Base-by-base conservation (phyloP, 1,140 invertebrate genomes). In the Neoseiulus cucumeris region DNA sequence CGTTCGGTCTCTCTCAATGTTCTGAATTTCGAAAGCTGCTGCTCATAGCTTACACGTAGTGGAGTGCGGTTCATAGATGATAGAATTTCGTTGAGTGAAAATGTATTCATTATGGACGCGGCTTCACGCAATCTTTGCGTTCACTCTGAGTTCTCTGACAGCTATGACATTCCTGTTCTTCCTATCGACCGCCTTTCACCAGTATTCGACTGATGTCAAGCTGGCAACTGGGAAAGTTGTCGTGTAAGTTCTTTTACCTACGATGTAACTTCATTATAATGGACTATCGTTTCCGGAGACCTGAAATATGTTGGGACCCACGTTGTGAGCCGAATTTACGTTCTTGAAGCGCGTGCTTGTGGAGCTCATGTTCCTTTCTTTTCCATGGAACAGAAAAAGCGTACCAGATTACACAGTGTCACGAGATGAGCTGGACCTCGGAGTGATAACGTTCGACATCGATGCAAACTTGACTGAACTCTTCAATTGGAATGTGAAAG, bases 401-500 rank as follows among this genome's bases (percentile, higher is more conserved):
- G 86, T 98, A 65, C 86, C 91, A 69, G 92, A 98, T 75, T 98
- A 94, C 75, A 88, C 88, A 73, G 89, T 89, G 25, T 87, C 87
- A 1, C 82, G 90, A 72, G 89, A 95, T 74, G 89, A 87, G 72
- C 93, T 93, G 79, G 95, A 98, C 79, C 79, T 98, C 51, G 94
- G 93, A 59, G 91, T 87, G 73, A 76, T 98, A 44, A 93, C 88
- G 41, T 96, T 98, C 78, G 87, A 97, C 81, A 76, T 98, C 47
- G 84, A 92, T 74, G 89, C 90, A 70, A 80, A 87, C 84, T 80
- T 98, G 28, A 85, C 84, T 44, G 82, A 84, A 69, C 78, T 98
- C 17, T 98, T 98, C 77, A 98, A 98, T 74, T 99, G 95, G 95
- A 99, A 99, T 81, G 94, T 97, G 0, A 99, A 98, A 73, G 91